Conservation (phyloP, 2,797 vertebrate species). For the Eidolon dupreanum region DNA sequence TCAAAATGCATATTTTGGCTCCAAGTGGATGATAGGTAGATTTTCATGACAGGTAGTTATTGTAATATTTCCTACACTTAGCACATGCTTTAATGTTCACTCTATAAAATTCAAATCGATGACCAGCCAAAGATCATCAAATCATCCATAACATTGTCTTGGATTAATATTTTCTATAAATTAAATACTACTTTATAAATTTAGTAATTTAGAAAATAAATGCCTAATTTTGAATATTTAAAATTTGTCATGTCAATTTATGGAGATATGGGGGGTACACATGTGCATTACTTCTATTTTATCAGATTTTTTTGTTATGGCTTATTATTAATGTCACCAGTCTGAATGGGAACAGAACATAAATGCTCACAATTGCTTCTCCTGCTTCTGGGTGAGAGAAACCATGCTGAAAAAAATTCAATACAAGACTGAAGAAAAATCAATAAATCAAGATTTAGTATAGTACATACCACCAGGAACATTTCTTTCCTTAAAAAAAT, state of each 20-base stretch:
- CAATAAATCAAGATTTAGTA: not conserved
- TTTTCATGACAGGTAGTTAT: not conserved
- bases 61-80: not conserved
- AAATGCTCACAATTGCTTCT: not conserved
- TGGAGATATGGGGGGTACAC: fast-evolving
- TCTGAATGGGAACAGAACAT: not conserved
- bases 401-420: not conserved
- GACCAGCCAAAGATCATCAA: not conserved
- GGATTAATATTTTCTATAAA: not conserved
- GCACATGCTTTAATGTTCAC: not conserved
- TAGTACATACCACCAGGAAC: not conserved
- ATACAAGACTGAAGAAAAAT: constrained; percentile 30
- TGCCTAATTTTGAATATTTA: not conserved
- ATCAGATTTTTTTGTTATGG: not conserved
- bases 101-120: not conserved
- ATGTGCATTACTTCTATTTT: not conserved
- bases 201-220: not conserved
- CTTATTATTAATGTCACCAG: constrained; percentile 1
- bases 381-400: not conserved
- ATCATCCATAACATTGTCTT: not conserved
- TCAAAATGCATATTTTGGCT: not conserved
- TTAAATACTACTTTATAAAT: not conserved
- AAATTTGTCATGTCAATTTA: not conserved
- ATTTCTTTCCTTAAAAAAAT: not conserved
- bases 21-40: not conserved